A percentile compares a stretch with the other conserved stretches of the same genome.
phyloP scores from a whole-genome alignment of 2,113 vertebrate species.

The Oryzias curvinotus region DNA sequence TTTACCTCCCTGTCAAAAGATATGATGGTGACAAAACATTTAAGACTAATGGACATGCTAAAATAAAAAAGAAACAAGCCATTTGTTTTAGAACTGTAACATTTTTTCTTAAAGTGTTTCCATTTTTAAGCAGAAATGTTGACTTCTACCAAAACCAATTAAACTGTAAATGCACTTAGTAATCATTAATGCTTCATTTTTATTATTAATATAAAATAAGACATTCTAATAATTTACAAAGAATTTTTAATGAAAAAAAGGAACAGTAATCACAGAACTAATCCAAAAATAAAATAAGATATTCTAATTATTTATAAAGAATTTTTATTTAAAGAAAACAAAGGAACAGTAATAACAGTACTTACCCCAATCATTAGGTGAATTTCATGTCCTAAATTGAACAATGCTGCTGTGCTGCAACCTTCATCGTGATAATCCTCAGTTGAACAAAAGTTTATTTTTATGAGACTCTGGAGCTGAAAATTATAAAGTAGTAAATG shows the following conservation, averaged over 20 bases:
- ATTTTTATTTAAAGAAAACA: background rate
- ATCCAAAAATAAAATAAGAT: too few species aligned
- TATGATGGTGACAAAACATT: background rate
- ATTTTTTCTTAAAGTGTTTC: too few species aligned
- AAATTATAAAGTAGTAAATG: background rate
- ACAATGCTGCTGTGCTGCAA: conserved; percentile 79
- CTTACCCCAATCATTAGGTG: conserved; percentile 87
- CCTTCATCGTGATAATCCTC: conserved; percentile 79
- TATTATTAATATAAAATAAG: too few species aligned
- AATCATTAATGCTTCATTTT: too few species aligned
- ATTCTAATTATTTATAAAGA: too few species aligned
- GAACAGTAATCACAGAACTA: conserved; percentile 21
- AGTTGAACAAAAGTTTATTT: conserved; percentile 83
- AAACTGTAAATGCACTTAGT: too few species aligned
- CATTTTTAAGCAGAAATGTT: too few species aligned
- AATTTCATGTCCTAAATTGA: conserved; percentile 70
- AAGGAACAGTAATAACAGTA: conserved; percentile 1
- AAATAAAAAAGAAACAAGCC: background rate
- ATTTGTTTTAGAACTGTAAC: too few species aligned
- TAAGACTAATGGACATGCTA: background rate
- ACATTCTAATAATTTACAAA: too few species aligned
- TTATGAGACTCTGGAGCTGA: conserved; percentile 88
- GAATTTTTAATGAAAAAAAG: background rate
- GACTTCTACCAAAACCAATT: too few species aligned
- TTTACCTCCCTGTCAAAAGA: conserved; percentile 78